Conservation (phyloP, 2,888 invertebrate genomes). For the Eupithecia tripunctaria region DNA sequence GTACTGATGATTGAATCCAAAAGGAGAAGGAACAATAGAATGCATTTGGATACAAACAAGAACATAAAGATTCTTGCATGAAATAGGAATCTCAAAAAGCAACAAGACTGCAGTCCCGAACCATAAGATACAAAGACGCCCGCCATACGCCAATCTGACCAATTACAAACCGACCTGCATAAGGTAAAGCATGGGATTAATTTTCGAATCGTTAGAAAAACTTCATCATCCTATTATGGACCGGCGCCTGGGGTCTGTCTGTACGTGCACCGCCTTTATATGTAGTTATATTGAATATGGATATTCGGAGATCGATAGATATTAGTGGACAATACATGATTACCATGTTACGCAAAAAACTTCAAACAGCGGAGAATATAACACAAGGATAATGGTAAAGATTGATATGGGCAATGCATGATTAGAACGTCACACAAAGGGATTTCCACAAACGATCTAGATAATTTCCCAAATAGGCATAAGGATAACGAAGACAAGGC, state of each 20-base stretch:
- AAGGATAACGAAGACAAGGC: background rate
- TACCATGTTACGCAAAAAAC: constrained; percentile 33
- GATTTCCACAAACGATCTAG: constrained; percentile 5
- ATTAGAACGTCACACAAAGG: background rate
- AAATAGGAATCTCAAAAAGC: constrained; percentile 21
- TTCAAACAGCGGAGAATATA: constrained; percentile 1
- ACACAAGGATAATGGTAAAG: background rate
- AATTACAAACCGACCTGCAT: constrained; percentile 41
- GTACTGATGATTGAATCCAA: constrained; percentile 10
- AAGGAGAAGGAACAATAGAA: constrained; percentile 4
- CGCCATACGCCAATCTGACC: constrained; percentile 32
- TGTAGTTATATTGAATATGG: constrained; percentile 37
- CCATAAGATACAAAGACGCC: constrained; percentile 27
- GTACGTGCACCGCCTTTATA: constrained; percentile 38
- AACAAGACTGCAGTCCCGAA: constrained; percentile 18
- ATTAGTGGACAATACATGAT: constrained; percentile 35
- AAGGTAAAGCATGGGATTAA: constrained; percentile 65
- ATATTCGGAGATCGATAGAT: constrained; percentile 39
- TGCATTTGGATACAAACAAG: constrained; percentile 13
- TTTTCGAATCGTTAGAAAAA: constrained; percentile 75
- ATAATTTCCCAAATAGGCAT: background rate
- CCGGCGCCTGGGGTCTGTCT: constrained; percentile 61
- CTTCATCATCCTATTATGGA: constrained; percentile 64
- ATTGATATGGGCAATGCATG: background rate
- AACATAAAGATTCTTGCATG: constrained; percentile 22